Evolutionary conservation across 2,113 vertebrate species (phyloP).

Genomic region (Diadophis punctatus): DNA sequence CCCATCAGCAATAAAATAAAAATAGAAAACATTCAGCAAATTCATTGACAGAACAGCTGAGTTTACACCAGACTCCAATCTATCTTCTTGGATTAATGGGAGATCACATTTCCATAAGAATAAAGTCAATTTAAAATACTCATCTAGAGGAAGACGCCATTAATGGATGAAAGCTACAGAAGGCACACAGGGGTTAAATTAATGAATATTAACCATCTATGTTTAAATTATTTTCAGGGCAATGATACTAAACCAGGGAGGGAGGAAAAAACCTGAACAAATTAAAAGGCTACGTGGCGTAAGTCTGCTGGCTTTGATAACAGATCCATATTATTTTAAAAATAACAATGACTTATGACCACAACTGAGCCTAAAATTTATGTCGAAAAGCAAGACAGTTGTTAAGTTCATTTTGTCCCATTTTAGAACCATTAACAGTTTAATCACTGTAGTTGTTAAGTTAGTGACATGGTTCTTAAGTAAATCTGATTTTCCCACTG

Average conservation of each 20-base stretch:
- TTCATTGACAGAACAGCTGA: slow-evolving; percentile 49
- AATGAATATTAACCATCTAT: slow-evolving; percentile 59
- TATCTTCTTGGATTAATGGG: slow-evolving; percentile 53
- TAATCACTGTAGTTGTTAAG: not conserved
- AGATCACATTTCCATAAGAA: slow-evolving; percentile 64
- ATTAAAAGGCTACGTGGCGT: not conserved
- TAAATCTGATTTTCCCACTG: not conserved
- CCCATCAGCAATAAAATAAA: slow-evolving; percentile 25
- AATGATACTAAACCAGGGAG: slow-evolving; percentile 39
- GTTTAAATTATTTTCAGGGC: slow-evolving; percentile 61
- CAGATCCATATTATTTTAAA: not conserved
- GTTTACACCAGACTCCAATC: slow-evolving; percentile 56
- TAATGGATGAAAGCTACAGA: slow-evolving; percentile 44
- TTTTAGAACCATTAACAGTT: not conserved
- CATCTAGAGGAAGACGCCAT: slow-evolving; percentile 37
- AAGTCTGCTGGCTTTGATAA: not conserved
- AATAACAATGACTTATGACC: not conserved
- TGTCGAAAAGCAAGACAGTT: not conserved
- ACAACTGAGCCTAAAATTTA: not conserved
- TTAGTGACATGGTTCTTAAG: not conserved
- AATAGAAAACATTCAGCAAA: slow-evolving; percentile 35
- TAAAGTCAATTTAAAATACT: slow-evolving; percentile 64
- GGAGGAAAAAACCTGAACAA: slow-evolving; percentile 48
- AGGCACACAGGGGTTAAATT: slow-evolving; percentile 68
- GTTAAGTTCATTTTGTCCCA: not conserved